These are phyloP conservation scores for Amphiprion ocellaris DNA, from an alignment of 2,113 vertebrate species.

Conservation along the genomic window DNA sequence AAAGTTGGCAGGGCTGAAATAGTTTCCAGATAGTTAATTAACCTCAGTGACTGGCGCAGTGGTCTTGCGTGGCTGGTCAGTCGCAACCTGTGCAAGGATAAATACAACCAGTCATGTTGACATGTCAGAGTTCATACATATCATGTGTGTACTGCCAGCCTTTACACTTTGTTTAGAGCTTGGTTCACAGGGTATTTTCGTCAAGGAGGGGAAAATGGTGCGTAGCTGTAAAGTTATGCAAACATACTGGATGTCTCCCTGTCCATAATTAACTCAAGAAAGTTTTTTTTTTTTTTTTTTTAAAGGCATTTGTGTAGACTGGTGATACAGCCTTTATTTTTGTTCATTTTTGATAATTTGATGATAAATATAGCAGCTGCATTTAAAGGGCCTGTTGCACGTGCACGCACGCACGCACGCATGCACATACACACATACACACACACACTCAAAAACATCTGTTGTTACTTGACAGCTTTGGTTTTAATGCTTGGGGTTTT, in stretches of 20 bases:
- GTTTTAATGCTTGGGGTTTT: background rate
- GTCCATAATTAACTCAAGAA: slow-evolving; percentile 51
- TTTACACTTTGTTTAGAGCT: slow-evolving; percentile 74
- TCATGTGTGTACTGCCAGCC: slow-evolving; percentile 64
- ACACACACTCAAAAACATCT: too few relatives aligned
- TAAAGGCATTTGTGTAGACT: slow-evolving; percentile 25
- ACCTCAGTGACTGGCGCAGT: slow-evolving; percentile 67
- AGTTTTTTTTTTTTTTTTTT: too few relatives aligned
- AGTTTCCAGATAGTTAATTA: slow-evolving; percentile 84
- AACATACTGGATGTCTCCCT: slow-evolving; percentile 56
- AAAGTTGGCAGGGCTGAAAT: slow-evolving; percentile 79
- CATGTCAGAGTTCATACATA: slow-evolving; percentile 78
- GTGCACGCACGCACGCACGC: too few relatives aligned
- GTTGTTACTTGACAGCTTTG: slow-evolving; percentile 6
- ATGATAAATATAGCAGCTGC: background rate
- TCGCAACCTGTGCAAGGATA: slow-evolving; percentile 64
- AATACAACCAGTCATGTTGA: slow-evolving; percentile 81
- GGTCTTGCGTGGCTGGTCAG: slow-evolving; percentile 61
- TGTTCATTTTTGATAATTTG: slow-evolving; percentile 4
- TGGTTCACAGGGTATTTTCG: slow-evolving; percentile 68
- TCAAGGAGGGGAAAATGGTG: slow-evolving; percentile 41
- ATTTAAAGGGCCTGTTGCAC: background rate
- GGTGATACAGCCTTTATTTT: slow-evolving; percentile 13
- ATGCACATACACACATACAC: too few relatives aligned
- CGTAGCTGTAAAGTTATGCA: slow-evolving; percentile 52